A percentile compares a stretch with the other conserved stretches of the same genome.
Conservation (phyloP, 2,797 vertebrate species). For the Thaleichthys pacificus region DNA sequence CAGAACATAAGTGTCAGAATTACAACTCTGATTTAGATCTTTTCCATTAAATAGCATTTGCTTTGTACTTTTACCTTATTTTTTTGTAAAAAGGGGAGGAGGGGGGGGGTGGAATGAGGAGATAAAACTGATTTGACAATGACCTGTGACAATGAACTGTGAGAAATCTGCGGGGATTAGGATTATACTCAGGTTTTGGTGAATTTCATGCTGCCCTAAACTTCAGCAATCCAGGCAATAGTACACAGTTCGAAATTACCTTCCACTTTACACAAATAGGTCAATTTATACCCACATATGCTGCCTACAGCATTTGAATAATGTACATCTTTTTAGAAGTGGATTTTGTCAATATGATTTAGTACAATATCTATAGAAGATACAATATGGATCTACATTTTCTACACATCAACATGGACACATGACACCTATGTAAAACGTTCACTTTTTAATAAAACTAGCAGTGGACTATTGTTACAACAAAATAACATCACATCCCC, state of each 20-base stretch:
- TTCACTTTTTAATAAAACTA: constrained; percentile 79
- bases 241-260: constrained; percentile 79
- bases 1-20: constrained; percentile 33
- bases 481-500: constrained; percentile 72
- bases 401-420: constrained; percentile 89
- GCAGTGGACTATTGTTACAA: constrained; percentile 74
- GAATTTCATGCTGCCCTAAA: constrained; percentile 72
- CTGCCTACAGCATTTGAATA: constrained; percentile 77
- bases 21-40: neutral
- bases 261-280: constrained; percentile 84
- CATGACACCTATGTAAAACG: constrained; percentile 84
- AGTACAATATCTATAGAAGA: constrained; percentile 87
- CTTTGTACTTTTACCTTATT: constrained; percentile 9
- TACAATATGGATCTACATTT: constrained; percentile 80
- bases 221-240: constrained; percentile 65
- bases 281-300: constrained; percentile 74
- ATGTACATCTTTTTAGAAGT: constrained; percentile 79
- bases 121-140: constrained; percentile 31
- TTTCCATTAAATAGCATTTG: constrained; percentile 31
- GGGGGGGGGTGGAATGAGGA: constrained; percentile 46
- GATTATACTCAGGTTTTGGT: constrained; percentile 47
- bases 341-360: constrained; percentile 76
- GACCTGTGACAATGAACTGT: constrained; percentile 27
- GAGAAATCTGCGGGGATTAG: constrained; percentile 42
- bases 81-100: neutral